Evolutionary conservation across 2,113 vertebrate species (phyloP), one percentile per base, ranked within the genome.

Genomic region (Cololabis saira): DNA sequence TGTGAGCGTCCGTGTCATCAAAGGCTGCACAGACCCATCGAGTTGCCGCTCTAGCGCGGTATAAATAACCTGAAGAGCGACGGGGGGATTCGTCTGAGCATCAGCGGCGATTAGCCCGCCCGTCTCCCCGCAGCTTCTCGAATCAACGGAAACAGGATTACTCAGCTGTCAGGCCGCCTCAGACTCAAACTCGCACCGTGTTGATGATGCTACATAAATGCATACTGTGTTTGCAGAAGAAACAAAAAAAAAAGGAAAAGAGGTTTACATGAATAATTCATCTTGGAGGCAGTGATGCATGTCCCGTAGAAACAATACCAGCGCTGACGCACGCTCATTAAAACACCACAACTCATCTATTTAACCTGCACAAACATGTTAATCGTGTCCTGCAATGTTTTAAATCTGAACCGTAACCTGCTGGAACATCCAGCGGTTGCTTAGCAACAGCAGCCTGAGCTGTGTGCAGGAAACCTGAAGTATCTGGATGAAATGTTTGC

Each of bases 31-130:
- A 74, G 78, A 61, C 44, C 71, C 78, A 79, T 84, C 86, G 59
- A 82, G 66, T 60, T 61, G 24, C 78, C 71, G 67, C 74, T 72
- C 67, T 18, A 21, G 55, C 47, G 2, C 16, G 47, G 40, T 86
- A 89, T 84, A 86, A 86, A 86, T 87, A 89, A 77, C 60, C 72
- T 66, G 14, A 80, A 84, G 83, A 84, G 81, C 81, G 73, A 79
- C 81, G 70, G 74, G 84, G 79, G 87, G 75, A 86, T 86, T 79
- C 50, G 3, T 63, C 74, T 80, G 52, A 83, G 76, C 82, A 86
- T 81, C 85, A 87, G 76, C 78, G 55, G 82, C 83, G 69, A 84
- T 89, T 84, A 87, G 83, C 66, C 73, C 27, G 71, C 55, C 53
- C 8, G 64, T 82, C 78, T 78, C 73, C 58, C 54, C 2, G 21